phyloP scores from a whole-genome alignment of 2,113 vertebrate species.

The Pterocles burchelli region DNA sequence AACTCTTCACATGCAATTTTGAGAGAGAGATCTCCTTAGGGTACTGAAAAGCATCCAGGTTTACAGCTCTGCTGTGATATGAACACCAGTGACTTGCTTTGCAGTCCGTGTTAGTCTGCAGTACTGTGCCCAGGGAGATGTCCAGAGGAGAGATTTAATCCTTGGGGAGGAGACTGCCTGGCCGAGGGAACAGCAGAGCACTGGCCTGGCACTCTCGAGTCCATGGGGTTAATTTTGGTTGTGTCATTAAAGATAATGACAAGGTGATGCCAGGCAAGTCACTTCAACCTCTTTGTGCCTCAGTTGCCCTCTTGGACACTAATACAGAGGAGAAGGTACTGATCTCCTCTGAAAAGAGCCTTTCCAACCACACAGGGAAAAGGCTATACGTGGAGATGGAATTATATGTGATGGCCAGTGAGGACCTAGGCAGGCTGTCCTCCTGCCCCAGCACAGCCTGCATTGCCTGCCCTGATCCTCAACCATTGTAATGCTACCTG shows the following conservation, averaged over 20 bases:
- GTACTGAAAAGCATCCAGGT: not conserved
- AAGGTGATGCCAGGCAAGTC: not conserved
- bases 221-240: not conserved
- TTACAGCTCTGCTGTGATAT: not conserved
- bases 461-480: not conserved
- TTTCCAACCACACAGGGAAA: fast-evolving
- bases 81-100: not conserved
- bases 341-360: not conserved
- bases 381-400: not conserved
- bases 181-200: not conserved
- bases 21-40: not conserved
- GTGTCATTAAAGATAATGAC: not conserved
- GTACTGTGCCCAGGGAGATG: not conserved
- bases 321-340: not conserved
- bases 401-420: not conserved
- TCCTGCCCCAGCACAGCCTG: not conserved
- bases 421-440: not conserved
- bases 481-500: not conserved
- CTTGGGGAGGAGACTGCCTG: not conserved
- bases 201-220: not conserved
- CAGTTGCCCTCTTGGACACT: not conserved
- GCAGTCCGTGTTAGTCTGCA: not conserved
- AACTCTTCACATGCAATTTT: not conserved
- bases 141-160: not conserved
- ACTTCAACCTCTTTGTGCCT: not conserved